Conservation (phyloP, 2,113 vertebrate genomes). For the Aegithalos caudatus region DNA sequence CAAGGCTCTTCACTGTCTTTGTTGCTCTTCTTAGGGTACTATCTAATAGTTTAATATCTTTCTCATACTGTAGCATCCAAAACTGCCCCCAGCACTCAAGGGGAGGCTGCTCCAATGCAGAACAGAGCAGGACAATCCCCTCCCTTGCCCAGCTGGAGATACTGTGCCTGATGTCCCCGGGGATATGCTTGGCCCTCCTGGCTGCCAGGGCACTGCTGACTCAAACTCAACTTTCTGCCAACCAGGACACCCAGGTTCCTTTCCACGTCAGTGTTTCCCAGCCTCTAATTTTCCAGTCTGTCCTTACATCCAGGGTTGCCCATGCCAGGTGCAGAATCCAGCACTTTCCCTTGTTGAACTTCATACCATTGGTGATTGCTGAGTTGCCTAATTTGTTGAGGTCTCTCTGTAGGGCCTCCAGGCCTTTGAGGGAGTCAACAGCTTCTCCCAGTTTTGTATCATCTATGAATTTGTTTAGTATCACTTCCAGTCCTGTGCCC, state of each 20-base stretch:
- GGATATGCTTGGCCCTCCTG: fast-evolving
- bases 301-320: neutral
- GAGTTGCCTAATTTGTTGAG: neutral
- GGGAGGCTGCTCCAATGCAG: fast-evolving
- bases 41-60: neutral
- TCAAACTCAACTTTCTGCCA: neutral
- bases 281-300: neutral
- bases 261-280: neutral
- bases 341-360: neutral
- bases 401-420: neutral
- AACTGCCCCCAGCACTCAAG: fast-evolving
- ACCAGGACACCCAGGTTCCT: neutral
- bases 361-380: neutral
- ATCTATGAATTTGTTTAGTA: neutral
- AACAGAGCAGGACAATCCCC: neutral
- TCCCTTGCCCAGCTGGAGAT: fast-evolving
- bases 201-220: neutral
- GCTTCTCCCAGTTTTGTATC: neutral
- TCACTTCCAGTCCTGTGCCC: neutral
- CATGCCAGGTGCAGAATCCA: neutral
- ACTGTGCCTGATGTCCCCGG: no score
- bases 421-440: neutral
- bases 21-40: neutral
- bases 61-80: neutral
- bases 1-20: neutral